Conservation (phyloP, 2,888 invertebrate genomes). For the Idaea straminata region DNA sequence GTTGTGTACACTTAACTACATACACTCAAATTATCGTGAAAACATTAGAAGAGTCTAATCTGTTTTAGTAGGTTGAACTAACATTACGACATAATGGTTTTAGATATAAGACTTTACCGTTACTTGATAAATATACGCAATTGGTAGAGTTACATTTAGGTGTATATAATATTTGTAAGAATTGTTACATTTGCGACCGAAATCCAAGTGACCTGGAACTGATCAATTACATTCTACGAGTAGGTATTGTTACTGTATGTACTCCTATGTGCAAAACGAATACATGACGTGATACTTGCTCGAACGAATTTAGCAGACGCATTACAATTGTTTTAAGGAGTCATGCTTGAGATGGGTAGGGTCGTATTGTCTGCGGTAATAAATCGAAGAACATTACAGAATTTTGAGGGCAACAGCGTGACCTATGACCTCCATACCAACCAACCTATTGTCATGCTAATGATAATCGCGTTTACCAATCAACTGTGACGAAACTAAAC, state of each 20-base stretch:
- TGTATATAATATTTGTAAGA: background rate
- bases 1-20: conserved; percentile 20
- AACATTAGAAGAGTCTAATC: conserved; percentile 36
- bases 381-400: conserved; percentile 40
- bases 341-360: conserved; percentile 62
- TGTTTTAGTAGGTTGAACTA: conserved; percentile 42
- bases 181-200: conserved; percentile 31
- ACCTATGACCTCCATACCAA: conserved; percentile 62
- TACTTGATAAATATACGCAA: conserved; percentile 18
- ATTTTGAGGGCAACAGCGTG: conserved; percentile 63
- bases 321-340: conserved; percentile 46
- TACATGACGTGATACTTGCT: conserved; percentile 37
- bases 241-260: conserved; percentile 28
- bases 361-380: conserved; percentile 62
- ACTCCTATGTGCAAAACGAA: conserved; percentile 42
- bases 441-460: conserved; percentile 65
- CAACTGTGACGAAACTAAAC: conserved; percentile 45
- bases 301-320: conserved; percentile 56
- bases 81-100: conserved; percentile 34
- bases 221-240: conserved; percentile 30
- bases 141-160: conserved; percentile 4
- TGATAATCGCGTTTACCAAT: conserved; percentile 48
- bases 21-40: conserved; percentile 34
- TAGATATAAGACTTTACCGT: conserved; percentile 24
- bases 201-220: conserved; percentile 51